Evolutionary conservation across 2,888 invertebrate species (phyloP), one percentile per base, ranked within the genome.

Genomic region (Chrysotoxum bicinctum): DNA sequence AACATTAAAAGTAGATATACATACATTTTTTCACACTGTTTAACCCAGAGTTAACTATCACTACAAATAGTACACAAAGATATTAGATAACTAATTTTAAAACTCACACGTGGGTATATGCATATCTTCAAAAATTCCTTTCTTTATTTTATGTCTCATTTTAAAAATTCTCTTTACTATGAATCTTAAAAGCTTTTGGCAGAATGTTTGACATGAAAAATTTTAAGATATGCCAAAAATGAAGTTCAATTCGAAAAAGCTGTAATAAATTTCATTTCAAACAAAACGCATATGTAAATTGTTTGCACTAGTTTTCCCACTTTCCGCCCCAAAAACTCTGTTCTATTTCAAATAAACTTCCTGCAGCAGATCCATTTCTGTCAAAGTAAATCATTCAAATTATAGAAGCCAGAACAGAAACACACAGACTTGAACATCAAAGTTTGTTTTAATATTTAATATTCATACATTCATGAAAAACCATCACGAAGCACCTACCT

Each of bases 401-500:
- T 68, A 37, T 35, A 45, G 56, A 79, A 58, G 37, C 32, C 32
- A 30, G 40, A 19, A 43, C 32, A n/a, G 10, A 4, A 21, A 23
- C n/a, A 26, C n/a, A 14, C 40, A 23, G 64, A 64, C 30, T 45
- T 26, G 14, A 40, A 78, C 68, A 78, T 68, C 66, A 73, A 77
- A 82, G 64, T 82, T 77, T 72, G 30, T 72, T 77, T 73, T 48
- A 69, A 64, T 58, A 79, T 84, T 74, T 79, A 70, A 74, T 84
- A 84, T 84, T 84, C 75, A 84, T 84, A 58, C 74, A 75, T 84
- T 84, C 79, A 79, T 74, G 62, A 70, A 74, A 82, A 35, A 40
- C 19, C 43, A 40, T 32, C 12, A 48, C 48, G 10, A 45, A 45
- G 10, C 26, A 43, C 8, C n/a, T 2, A 40, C 14, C 12, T 19